Evolutionary conservation across 35 echinoderm and acorn worm species (phyloP).

Genomic region (Lytechinus variegatus): DNA sequence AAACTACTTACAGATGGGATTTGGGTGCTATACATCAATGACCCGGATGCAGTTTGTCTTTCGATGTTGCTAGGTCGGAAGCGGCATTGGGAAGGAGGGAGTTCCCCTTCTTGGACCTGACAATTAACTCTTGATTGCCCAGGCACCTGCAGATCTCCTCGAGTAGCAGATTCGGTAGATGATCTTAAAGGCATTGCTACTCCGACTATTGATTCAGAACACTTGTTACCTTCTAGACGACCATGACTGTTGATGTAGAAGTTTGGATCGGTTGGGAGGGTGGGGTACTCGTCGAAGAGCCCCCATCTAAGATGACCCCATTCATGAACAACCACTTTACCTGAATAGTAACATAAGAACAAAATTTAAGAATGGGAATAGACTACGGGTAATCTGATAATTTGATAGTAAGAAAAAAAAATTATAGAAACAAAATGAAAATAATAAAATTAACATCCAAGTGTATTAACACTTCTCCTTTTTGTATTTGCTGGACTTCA

Average conservation of each 20-base stretch:
- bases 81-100: slow-evolving; percentile 40
- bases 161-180: not conserved
- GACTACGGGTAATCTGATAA: no score
- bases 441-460: no score
- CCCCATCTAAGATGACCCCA: slow-evolving; percentile 84
- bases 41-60: slow-evolving; percentile 45
- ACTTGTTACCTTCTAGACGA: slow-evolving; percentile 47
- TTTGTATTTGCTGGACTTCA: no score
- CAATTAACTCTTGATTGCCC: not conserved
- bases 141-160: not conserved
- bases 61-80: slow-evolving; percentile 38
- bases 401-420: no score
- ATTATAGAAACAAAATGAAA: no score
- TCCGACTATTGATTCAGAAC: slow-evolving; percentile 52
- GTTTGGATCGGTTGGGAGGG: slow-evolving; percentile 44
- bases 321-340: slow-evolving; percentile 60
- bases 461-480: no score
- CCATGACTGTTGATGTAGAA: slow-evolving; percentile 60
- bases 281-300: slow-evolving; percentile 71
- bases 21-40: slow-evolving; percentile 39
- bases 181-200: not conserved
- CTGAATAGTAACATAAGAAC: not conserved
- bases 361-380: no score
- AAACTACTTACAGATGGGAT: slow-evolving; percentile 30
- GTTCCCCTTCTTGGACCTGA: not conserved